Evolutionary conservation across 2,113 vertebrate genomes (phyloP).

Genomic region (Siniperca knerii): DNA sequence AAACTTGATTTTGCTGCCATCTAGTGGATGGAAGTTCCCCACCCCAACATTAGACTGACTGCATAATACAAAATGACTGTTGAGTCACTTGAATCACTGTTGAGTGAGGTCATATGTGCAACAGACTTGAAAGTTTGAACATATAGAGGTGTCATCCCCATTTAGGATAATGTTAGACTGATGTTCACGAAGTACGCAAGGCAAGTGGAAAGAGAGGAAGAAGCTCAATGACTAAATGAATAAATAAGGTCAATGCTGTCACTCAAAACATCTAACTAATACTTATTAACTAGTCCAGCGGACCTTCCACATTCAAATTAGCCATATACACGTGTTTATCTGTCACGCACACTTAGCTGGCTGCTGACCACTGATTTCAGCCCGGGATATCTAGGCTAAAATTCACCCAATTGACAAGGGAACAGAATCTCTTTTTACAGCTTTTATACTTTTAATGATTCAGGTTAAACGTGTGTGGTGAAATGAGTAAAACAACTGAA

Average conservation of each 20-base stretch:
- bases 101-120: conserved; percentile 13
- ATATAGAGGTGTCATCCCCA: not conserved
- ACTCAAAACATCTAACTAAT: not conserved
- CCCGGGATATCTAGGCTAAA: not conserved
- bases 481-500: not conserved
- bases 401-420: not conserved
- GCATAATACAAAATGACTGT: not conserved
- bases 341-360: not conserved
- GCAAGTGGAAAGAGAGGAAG: not conserved
- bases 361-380: not conserved
- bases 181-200: not conserved
- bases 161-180: not conserved
- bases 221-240: not conserved
- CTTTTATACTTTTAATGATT: not conserved
- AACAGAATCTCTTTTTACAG: not conserved
- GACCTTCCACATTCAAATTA: not conserved
- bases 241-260: not conserved
- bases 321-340: not conserved
- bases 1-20: conserved; percentile 56
- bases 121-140: not conserved
- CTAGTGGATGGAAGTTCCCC: conserved; percentile 36
- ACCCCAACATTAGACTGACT: not conserved
- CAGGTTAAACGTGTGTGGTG: not conserved
- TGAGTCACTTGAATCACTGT: not conserved
- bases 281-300: not conserved